Base-by-base conservation (phyloP, 1,140 invertebrate genomes). In the Oscheius sp. region DNA sequence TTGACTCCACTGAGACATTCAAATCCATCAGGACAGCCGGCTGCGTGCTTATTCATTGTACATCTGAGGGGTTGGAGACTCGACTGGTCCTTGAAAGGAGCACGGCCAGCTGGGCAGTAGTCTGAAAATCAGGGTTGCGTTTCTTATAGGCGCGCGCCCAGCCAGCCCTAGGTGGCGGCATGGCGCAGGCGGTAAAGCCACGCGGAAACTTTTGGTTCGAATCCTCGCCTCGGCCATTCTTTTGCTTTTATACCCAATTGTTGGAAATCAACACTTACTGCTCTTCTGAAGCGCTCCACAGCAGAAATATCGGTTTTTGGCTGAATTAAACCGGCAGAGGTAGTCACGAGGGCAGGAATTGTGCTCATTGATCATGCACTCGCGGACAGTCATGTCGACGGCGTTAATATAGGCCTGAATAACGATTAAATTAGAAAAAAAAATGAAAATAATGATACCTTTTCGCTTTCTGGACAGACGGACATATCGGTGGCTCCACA, bases 401-500 rank as follows among this genome's bases (percentile, higher is more conserved):
- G 74, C 74, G 42, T 74, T 75, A 1, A 75, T 75, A 63, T 75
- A 75, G 15, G 74, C 65, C 2, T 61, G 29, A 13, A 61, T 29
- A 31, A 15, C 28, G 4, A 2, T n/a, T 29, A 2, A 7, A 61
- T 3, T 42, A 42, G 38, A 10, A 42, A n/a, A 10, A 42, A 42
- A 42, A n/a, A 42, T 7, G n/a, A 10, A 42, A n/a, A 42, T 10
- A 10, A 42, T 7, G n/a, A 29, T 13, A 61, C 68, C 68, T 75
- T 75, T 34, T 75, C 74, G 13, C 71, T 59, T 15, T 73, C 74
- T 1, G 74, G 74, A 59, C 74, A 75, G 1, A 75, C 74, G 32
- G 73, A 74, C 74, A 75, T 75, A 61, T 75, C 74, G 3, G 74
- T 75, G 3, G 74, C 74, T 42, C 74, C 74, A 52, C 74, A 75